Evolutionary conservation across 2,797 vertebrate species (phyloP), one percentile per base, ranked within the genome.

Genomic region (Galagoides demidoff): DNA sequence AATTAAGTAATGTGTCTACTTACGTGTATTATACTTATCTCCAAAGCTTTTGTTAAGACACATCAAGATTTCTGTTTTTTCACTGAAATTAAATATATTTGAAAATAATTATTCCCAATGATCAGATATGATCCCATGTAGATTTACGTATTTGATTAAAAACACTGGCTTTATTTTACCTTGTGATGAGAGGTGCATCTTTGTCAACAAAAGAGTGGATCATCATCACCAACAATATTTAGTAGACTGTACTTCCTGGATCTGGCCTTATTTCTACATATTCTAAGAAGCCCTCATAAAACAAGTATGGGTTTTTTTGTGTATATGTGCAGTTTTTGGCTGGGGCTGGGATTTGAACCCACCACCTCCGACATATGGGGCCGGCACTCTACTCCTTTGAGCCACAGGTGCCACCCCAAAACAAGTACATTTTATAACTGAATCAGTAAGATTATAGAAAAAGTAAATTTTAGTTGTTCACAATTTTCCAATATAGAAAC

Each of bases 231-330:
- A 83, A 86, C 45, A 63, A 9, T 73, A 27, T 84, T 94, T 77
- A 71, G 85, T 82, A 83, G 78, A 31, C 12, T 61, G 77, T 90
- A 71, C 13, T 45, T 85, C 52, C 87, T 90, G 17, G n/a, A 49
- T 90, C 84, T 66, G 20, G 12, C 43, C 59, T 85, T 92, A 88
- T 86, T 90, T 92, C 27, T 89, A 61, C 49, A 57, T 0, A 73
- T 91, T 81, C 59, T 95, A 91, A 96, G 76, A 95, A 92, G 8
- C 4, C 31, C 85, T 94, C 52, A 74, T 71, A 85, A 89, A 93
- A 12, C 76, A 92, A 92, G 7, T 83, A 0, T 43, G 39, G 39
- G 6, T 43, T 43, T 43, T 43, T 39, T 39, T 39, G 39, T 39
- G 39, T 39, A 39, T 39, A 5, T 43, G 39, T 43, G 39, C 39